Base-by-base conservation (phyloP, 2,888 invertebrate genomes). In the Pterostichus madidus region DNA sequence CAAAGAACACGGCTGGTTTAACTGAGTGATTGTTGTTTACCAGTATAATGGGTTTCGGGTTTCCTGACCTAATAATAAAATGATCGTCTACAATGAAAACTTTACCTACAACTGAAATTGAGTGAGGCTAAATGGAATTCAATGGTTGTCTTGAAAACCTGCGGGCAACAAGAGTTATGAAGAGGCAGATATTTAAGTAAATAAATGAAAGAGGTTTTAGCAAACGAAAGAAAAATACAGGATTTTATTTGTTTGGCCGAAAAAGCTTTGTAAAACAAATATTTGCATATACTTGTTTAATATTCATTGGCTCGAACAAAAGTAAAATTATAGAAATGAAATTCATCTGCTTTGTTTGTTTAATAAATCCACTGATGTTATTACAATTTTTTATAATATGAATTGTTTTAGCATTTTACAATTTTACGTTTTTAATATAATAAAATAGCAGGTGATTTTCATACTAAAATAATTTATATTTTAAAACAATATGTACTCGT, bases 21-120 rank as follows among this genome's bases (percentile, higher is more conserved):
- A 46, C 46, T 79, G 79, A 79, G 61, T 79, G 59, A 64, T 79
- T 79, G 49, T 79, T 79, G 79, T 79, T 79, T 79, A 64, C 79
- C 44, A 32, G 13, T 64, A 53, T 59, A 79, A 64, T 64, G 79
- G 79, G 61, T 64, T 79, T 59, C 46, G 13, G 49, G 56, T 61
- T 59, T 31, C 64, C 31, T 13, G 46, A 64, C 64, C 35, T 59
- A 56, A 56, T 77, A 77, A 77, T 59, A 75, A 75, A 52, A 75
- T 31, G 24, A 49, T 75, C 32, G 32, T 46, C 35, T 68, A 68
- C 44, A 44, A 73, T 46, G 73, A 46, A 46, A 73, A 49, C 24
- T 44, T 44, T 15, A 46, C 17, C 15, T 44, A 73, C 31, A 15
- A 7, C 32, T 13, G 13, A 64, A 64, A 64, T 13, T 10, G 64